Percentiles rank a stretch among this genome's conserved stretches.
phyloP scores from a whole-genome alignment of 2,888 invertebrate species.

The Troides helena region DNA sequence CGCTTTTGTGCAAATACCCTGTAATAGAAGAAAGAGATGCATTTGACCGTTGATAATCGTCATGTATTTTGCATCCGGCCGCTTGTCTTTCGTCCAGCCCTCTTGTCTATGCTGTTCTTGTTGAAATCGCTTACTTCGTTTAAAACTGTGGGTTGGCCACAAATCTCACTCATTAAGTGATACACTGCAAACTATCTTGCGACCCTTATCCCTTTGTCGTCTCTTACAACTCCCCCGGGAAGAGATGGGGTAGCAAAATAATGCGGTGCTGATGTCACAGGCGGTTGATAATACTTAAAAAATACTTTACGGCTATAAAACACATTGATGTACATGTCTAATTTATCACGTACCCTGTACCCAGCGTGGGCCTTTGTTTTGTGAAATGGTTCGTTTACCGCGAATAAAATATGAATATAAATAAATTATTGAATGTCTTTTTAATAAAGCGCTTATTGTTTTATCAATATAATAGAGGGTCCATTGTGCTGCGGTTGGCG shows the following conservation, averaged over 20 bases:
- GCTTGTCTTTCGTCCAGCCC: too few species aligned
- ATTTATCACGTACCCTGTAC: conserved; percentile 48
- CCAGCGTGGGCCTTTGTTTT: conserved; percentile 43
- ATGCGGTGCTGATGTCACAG: background rate
- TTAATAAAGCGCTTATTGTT: conserved; percentile 79
- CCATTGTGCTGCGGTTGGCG: conserved; percentile 56
- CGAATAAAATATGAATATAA: conserved; percentile 75
- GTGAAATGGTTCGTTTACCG: conserved; percentile 48
- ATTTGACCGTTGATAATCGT: background rate
- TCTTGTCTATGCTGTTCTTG: too few species aligned
- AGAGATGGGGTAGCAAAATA: too few species aligned
- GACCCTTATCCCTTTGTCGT: too few species aligned
- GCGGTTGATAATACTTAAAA: background rate
- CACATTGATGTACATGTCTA: conserved; percentile 31
- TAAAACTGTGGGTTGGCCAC: too few species aligned
- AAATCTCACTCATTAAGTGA: too few species aligned
- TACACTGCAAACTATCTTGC: too few species aligned
- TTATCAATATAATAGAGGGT: conserved; percentile 69
- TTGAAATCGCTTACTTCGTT: too few species aligned
- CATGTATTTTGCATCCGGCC: too few species aligned
- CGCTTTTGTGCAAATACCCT: background rate
- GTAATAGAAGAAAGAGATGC: background rate
- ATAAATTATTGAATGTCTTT: conserved; percentile 79
- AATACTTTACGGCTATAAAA: conserved; percentile 1
- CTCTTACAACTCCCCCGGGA: too few species aligned